Evolutionary conservation across 2,113 vertebrate genomes (phyloP).

Genomic region (Hypanus sabinus): DNA sequence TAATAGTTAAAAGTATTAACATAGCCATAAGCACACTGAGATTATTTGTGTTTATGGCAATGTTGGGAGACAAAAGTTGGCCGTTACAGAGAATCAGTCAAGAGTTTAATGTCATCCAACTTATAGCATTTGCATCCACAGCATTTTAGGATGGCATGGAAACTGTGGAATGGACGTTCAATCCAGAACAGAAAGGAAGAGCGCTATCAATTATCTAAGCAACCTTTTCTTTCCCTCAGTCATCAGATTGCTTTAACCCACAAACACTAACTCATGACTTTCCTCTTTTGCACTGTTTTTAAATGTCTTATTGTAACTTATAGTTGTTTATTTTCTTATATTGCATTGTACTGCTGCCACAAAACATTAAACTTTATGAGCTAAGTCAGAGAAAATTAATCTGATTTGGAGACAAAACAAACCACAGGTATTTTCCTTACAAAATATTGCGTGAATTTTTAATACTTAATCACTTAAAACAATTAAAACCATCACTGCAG

Average conservation of each 20-base stretch:
- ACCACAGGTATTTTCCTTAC: not conserved
- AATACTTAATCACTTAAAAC: constrained; percentile 25
- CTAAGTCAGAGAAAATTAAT: too few relatives aligned
- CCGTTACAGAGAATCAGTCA: not conserved
- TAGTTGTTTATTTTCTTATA: too few relatives aligned
- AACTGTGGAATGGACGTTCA: not conserved
- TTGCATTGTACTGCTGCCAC: too few relatives aligned
- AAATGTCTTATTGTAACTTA: too few relatives aligned
- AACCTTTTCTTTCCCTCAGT: not conserved
- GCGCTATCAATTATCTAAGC: not conserved
- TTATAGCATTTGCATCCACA: not conserved
- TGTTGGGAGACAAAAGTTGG: too few relatives aligned
- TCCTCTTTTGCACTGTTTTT: too few relatives aligned
- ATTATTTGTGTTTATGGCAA: not conserved
- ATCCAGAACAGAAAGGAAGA: not conserved
- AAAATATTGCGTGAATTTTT: not conserved
- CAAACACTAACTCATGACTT: too few relatives aligned
- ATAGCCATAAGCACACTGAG: too few relatives aligned
- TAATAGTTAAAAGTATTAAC: not conserved
- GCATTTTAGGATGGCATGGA: not conserved
- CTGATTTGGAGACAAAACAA: not conserved
- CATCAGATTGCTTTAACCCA: too few relatives aligned
- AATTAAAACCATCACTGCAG: not conserved
- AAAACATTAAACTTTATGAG: too few relatives aligned
- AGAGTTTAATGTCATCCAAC: not conserved